Base-by-base conservation (phyloP, 1,140 invertebrate species). In the Trigoniulus corallinus region DNA sequence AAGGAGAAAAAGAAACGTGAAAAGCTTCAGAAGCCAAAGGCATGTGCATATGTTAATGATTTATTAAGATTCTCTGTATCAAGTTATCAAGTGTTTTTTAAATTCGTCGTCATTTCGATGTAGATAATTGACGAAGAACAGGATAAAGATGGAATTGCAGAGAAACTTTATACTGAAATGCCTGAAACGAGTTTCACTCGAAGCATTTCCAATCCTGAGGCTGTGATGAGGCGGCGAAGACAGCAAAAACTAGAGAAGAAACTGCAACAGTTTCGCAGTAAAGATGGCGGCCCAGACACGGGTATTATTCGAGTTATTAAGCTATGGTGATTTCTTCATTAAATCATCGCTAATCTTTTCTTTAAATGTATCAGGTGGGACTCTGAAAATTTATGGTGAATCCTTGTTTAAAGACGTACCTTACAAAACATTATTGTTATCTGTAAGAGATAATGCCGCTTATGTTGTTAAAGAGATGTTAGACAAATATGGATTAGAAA, bases 191-290 rank as follows among this genome's bases (percentile, higher is more conserved):
- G 87, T 64, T 98, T 98, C 67, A 98, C 93, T 18, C 74, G 95
- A 54, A 96, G 89, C 56, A 98, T 98, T 63, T 97, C 92, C 47
- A 98, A 99, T 74, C 95, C 95, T 10, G 95, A 99, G 73, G 91
- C 92, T 50, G 95, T 98, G 50, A 98, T 98, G 95, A 76, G 92
- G 53, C 76, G 94, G 29, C 72, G 93, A 51, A 71, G 95, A n/a
- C 92, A 98, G 62, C 89, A 96, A 66, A 97, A 96, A 66, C 72
- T 98, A 43, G 94, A 98, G 67, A 82, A 87, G 59, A 98, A 95
- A 67, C 69, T 98, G 56, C 88, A 96, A 65, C 88, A 97, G 66
- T 97, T 98, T 68, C 75, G 87, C 24, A 88, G 83, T 52, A 84
- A 88, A 56, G 74, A 76, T 58, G 75, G 75, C 42, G 75, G 75